These are phyloP conservation scores for Hypselothyrea guttata DNA, from an alignment of 2,888 invertebrate species.

Conservation along the genomic window DNA sequence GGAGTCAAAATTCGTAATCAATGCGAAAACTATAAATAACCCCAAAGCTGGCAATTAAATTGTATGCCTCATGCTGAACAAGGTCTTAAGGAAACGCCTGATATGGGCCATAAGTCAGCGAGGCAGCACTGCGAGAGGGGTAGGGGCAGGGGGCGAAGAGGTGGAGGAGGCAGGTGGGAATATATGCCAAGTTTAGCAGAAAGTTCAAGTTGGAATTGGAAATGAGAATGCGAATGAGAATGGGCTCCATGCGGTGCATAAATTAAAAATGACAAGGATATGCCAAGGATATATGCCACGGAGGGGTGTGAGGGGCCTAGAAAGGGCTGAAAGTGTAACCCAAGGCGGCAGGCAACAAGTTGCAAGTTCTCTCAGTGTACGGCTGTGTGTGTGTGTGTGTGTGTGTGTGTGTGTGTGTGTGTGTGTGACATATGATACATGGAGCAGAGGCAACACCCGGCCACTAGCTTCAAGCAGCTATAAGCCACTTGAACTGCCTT, in stretches of 20 bases:
- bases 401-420: constrained; percentile 10
- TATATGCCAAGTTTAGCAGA: constrained; percentile 31
- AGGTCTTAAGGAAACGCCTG: constrained; percentile 18
- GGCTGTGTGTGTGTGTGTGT: not conserved
- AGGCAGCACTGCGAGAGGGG: not conserved
- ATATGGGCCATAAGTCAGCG: constrained; percentile 59
- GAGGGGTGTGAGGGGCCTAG: constrained; percentile 5
- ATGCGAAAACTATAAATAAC: no score
- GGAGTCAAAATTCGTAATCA: no score
- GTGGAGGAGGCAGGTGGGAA: not conserved
- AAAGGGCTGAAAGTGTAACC: constrained; percentile 39
- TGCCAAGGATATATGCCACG: constrained; percentile 60
- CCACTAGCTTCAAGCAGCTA: not conserved
- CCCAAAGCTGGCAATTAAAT: constrained; percentile 12
- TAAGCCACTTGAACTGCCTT: constrained; percentile 29
- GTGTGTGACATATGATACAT: constrained; percentile 31
- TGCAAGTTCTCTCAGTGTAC: constrained; percentile 38
- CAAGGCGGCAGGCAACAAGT: constrained; percentile 58
- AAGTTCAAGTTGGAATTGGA: constrained; percentile 39
- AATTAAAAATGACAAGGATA: constrained; percentile 76
- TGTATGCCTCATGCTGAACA: constrained; percentile 21
- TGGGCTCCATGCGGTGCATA: constrained; percentile 56
- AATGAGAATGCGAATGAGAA: no score
- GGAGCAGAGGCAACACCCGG: constrained; percentile 7
- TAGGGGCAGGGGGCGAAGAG: not conserved